Evolutionary conservation across 2,888 invertebrate species (phyloP).

Genomic region (Hydraecia micacea): DNA sequence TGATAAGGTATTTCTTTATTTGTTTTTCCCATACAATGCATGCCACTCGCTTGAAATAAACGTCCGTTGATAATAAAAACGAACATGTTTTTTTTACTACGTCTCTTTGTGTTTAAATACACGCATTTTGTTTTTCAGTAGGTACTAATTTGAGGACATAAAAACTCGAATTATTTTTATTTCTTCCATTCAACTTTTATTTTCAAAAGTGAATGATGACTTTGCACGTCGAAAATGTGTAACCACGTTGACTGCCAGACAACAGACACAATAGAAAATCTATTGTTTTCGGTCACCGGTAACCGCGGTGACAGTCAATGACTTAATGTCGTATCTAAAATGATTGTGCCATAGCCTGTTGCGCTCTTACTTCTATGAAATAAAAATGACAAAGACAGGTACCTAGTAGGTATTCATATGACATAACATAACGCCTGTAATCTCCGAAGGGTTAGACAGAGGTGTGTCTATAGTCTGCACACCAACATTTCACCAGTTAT

Average conservation of each 20-base stretch:
- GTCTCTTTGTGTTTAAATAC: not conserved
- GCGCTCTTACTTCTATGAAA: not conserved
- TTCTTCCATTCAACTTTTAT: not conserved
- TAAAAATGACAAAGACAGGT: not conserved
- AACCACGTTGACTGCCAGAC: too few relatives aligned
- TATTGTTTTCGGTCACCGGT: too few relatives aligned
- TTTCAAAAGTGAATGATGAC: not conserved
- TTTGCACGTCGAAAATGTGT: not conserved
- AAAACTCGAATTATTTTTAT: not conserved
- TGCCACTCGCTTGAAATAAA: constrained; percentile 26
- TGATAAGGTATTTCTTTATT: constrained; percentile 10
- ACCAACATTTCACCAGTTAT: too few relatives aligned
- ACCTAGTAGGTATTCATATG: not conserved
- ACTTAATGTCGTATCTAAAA: not conserved
- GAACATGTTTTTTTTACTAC: not conserved
- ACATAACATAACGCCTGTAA: not conserved
- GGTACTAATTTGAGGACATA: not conserved
- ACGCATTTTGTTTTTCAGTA: not conserved
- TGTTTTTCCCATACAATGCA: constrained; percentile 20
- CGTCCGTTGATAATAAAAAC: not conserved
- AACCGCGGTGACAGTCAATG: too few relatives aligned
- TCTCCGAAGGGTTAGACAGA: too few relatives aligned
- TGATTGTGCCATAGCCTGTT: not conserved
- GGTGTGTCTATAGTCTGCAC: too few relatives aligned
- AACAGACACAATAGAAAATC: too few relatives aligned